A percentile compares a stretch with the other conserved stretches of the same genome.
Conservation (phyloP, 2,888 invertebrate species). For the Noctua janthina region DNA sequence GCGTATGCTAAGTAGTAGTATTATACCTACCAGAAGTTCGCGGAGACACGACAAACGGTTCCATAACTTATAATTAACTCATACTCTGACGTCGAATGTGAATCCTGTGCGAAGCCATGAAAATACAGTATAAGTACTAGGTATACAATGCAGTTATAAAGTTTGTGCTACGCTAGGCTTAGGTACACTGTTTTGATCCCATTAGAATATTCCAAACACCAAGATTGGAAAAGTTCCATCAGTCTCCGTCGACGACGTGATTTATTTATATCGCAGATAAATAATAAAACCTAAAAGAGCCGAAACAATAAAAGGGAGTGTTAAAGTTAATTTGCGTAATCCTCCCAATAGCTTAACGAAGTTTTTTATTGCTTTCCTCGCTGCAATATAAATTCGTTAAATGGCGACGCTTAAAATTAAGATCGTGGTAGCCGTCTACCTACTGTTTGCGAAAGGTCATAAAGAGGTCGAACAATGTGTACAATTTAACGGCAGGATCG, state of each 20-base stretch:
- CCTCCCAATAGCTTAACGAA: slow-evolving; percentile 63
- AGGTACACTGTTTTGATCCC: slow-evolving; percentile 18
- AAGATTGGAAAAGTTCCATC: slow-evolving; percentile 3
- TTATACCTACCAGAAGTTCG: slow-evolving; percentile 47
- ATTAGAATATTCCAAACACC: neutral
- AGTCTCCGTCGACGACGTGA: neutral
- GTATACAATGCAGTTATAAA: slow-evolving; percentile 10
- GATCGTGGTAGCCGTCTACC: slow-evolving; percentile 51
- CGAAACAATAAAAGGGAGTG: slow-evolving; percentile 62
- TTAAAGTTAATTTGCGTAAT: slow-evolving; percentile 67
- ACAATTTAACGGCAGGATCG: slow-evolving; percentile 66
- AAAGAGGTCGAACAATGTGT: slow-evolving; percentile 70
- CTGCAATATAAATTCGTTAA: slow-evolving; percentile 66
- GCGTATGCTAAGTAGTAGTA: slow-evolving; percentile 46
- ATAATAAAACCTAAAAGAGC: slow-evolving; percentile 54
- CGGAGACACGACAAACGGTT: slow-evolving; percentile 43
- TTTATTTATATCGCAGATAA: slow-evolving; percentile 22
- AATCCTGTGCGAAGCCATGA: slow-evolving; percentile 43
- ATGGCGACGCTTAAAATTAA: slow-evolving; percentile 61
- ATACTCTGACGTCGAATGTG: slow-evolving; percentile 41
- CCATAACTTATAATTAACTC: slow-evolving; percentile 70
- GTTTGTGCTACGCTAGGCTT: slow-evolving; percentile 5
- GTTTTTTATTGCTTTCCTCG: slow-evolving; percentile 65
- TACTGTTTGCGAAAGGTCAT: slow-evolving; percentile 65
- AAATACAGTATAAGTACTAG: slow-evolving; percentile 33